Percentiles rank a stretch among this genome's conserved stretches.
Evolutionary conservation across 2,888 invertebrate genomes (phyloP).

Genomic region (Dolomedes plantarius): DNA sequence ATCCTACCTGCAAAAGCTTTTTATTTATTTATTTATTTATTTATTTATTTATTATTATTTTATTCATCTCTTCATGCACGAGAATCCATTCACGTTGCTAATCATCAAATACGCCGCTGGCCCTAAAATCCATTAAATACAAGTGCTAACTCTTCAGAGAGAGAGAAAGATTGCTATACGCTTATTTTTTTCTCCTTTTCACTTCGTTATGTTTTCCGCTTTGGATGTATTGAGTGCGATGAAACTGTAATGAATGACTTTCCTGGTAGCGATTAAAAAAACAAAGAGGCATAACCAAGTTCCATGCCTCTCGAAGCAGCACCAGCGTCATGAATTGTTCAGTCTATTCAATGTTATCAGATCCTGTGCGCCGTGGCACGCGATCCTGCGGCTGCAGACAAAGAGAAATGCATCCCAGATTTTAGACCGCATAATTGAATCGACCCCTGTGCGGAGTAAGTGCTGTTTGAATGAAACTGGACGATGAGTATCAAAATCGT

Average conservation of each 20-base stretch:
- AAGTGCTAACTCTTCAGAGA: no score
- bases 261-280: background rate
- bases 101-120: no score
- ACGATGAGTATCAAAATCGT: background rate
- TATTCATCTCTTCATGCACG: no score
- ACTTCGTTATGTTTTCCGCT: background rate
- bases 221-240: background rate
- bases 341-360: background rate
- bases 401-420: background rate
- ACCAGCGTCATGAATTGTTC: background rate
- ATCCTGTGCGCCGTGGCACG: background rate
- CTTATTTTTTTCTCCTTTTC: background rate
- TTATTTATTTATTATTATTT: no score
- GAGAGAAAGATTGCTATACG: no score
- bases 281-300: background rate
- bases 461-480: background rate
- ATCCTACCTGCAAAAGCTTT: no score
- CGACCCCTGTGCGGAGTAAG: background rate
- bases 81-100: no score
- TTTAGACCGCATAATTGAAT: background rate
- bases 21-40: no score
- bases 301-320: background rate
- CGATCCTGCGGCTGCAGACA: background rate
- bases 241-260: background rate
- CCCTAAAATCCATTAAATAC: no score